Base-by-base conservation (phyloP, 2,797 vertebrate species). In the Mionectes olivaceus region DNA sequence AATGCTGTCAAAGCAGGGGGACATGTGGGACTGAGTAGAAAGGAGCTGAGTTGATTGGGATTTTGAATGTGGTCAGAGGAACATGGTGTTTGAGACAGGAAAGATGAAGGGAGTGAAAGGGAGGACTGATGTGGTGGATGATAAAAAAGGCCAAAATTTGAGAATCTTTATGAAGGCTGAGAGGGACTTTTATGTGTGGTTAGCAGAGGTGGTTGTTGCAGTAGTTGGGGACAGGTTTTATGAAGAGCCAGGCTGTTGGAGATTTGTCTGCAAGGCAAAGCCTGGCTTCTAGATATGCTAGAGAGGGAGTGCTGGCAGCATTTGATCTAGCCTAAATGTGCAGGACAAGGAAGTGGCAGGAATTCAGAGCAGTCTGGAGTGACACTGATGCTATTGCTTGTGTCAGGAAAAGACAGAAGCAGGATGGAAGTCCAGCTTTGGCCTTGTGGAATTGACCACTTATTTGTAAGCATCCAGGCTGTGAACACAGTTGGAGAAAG, bases 111-210 rank as follows among this genome's bases (percentile, higher is more conserved):
- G 22, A 56, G 11, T 43, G 56, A 39, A 73, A 60, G 33, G 35
- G 21, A 37, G 2, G 25, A 6, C 7, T 49, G 21, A 4, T 7
- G 10, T 57, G 33, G 15, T 10, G 5, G 6, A 5, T 43, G 32
- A 33, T 16, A 43, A 32, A 78, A 46, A 6, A 15, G 9, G 9
- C 0, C 0, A 3, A 13, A 18, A 6, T 43, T 46, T 33, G 10
- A 57, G 28, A 55, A n/a, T 30, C 28, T 77, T 60, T 28, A 30
- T 76, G n/a, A 53, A 69, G 23, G 8, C 30, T 25, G 8, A 61
- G 55, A n/a, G 50, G 16, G 33, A 46, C 23, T 65, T 65, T 6
- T n/a, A 4, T 2, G 0, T 16, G n/a, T 39, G 27, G 4, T 25
- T 32, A 9, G 57, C 33, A 37, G 57, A 56, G 19, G 8, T 19